Evolutionary conservation across 2,888 invertebrate genomes (phyloP).

Genomic region (Tethea ocularis): DNA sequence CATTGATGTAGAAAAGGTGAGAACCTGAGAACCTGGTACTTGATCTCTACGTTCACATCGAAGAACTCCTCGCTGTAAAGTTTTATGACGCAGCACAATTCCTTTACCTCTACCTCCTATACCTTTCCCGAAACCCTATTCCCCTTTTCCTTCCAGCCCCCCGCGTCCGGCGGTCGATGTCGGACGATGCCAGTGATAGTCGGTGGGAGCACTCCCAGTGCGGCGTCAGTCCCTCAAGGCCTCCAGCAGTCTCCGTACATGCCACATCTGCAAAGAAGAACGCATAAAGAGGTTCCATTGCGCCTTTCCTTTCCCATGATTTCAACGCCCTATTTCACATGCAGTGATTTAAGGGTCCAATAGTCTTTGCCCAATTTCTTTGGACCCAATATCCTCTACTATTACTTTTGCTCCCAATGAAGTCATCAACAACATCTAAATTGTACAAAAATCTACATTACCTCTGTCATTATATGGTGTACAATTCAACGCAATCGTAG

Average conservation of each 20-base stretch:
- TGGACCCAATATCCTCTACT: too few relatives aligned
- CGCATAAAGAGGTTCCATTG: conserved; percentile 63
- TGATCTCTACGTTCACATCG: too few relatives aligned
- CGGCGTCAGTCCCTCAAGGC: conserved; percentile 58
- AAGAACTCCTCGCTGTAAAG: too few relatives aligned
- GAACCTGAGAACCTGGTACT: neutral
- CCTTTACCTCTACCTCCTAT: conserved; percentile 11
- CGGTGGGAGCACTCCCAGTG: conserved; percentile 66
- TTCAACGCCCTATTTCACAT: neutral
- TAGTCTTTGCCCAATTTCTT: too few relatives aligned
- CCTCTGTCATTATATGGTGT: neutral
- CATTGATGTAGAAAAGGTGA: too few relatives aligned
- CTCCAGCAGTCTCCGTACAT: conserved; percentile 48
- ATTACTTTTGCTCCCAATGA: too few relatives aligned
- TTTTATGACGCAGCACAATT: too few relatives aligned
- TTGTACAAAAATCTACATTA: neutral
- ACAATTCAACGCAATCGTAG: too few relatives aligned
- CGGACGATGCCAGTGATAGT: too few relatives aligned
- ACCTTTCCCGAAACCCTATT: conserved; percentile 7
- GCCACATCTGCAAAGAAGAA: conserved; percentile 47
- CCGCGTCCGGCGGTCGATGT: conserved; percentile 63
- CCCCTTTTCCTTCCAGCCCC: conserved; percentile 40
- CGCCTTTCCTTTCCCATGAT: conserved; percentile 7
- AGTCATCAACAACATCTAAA: too few relatives aligned
- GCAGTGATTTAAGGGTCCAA: neutral